Percentiles rank a stretch among this genome's conserved stretches.
Evolutionary conservation across 2,113 vertebrate species (phyloP).

Genomic region (Argyrosomus japonicus): DNA sequence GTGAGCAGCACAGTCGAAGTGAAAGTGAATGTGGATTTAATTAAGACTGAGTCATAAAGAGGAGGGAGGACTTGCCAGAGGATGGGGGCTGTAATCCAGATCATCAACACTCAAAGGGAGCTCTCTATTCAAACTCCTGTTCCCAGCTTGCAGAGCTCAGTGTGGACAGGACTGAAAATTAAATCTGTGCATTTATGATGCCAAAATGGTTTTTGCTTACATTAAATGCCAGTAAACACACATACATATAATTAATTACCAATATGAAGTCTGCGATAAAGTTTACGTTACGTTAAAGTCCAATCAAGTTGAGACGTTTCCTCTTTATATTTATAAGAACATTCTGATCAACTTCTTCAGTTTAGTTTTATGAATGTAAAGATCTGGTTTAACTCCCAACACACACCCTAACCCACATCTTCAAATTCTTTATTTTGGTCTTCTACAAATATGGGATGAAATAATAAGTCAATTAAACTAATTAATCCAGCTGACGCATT

Average conservation of each 20-base stretch:
- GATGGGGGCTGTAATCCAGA: conserved; percentile 52
- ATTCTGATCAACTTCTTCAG: background rate
- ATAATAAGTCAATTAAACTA: background rate
- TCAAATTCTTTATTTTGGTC: background rate
- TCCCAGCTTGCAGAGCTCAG: conserved; percentile 1
- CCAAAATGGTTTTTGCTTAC: background rate
- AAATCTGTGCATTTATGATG: background rate
- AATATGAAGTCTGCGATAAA: background rate
- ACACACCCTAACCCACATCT: background rate
- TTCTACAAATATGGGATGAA: background rate
- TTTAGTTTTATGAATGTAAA: conserved; percentile 5
- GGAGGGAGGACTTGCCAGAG: conserved; percentile 70
- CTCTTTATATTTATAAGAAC: conserved; percentile 1
- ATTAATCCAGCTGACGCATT: background rate
- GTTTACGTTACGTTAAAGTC: background rate
- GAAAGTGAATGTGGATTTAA: conserved; percentile 83
- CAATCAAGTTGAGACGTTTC: conserved; percentile 4
- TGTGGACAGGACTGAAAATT: background rate
- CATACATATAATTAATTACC: background rate
- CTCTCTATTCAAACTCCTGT: conserved; percentile 26
- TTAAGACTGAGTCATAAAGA: conserved; percentile 79
- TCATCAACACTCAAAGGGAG: conserved; percentile 59
- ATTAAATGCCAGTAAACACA: background rate
- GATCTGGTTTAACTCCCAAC: background rate
- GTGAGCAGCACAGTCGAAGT: conserved; percentile 61